Percentiles rank a stretch among this genome's conserved stretches.
phyloP scores from a whole-genome alignment of 2,888 invertebrate genomes.

The Lepidocyrtinus sp. region DNA sequence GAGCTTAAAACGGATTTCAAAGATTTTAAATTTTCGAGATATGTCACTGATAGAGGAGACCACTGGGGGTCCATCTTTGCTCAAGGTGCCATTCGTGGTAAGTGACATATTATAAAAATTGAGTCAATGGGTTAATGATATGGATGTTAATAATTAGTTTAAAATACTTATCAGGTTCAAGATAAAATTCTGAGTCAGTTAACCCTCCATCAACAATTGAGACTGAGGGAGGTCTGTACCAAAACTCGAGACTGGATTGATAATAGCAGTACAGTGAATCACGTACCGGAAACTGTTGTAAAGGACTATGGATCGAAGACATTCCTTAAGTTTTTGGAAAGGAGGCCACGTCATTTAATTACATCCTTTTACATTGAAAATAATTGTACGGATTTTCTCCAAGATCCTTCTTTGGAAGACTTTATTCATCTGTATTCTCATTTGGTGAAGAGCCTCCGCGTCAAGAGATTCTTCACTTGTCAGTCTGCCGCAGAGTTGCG shows the following conservation, averaged over 20 bases:
- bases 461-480: slow-evolving; percentile 32
- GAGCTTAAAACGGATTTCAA: no score
- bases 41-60: no score
- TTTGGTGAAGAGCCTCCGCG: not conserved
- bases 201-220: slow-evolving; percentile 19
- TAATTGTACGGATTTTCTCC: not conserved
- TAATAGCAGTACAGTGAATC: slow-evolving; percentile 4
- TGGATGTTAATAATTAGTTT: not conserved
- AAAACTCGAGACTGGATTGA: slow-evolving; percentile 39
- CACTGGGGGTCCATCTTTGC: no score
- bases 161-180: slow-evolving; percentile 29
- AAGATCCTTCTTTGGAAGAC: slow-evolving; percentile 16
- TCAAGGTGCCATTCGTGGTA: slow-evolving; percentile 33
- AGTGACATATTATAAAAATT: not conserved
- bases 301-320: slow-evolving; percentile 27
- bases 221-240: slow-evolving; percentile 18
- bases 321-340: slow-evolving; percentile 39
- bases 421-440: slow-evolving; percentile 24
- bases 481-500: not conserved
- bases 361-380: slow-evolving; percentile 19
- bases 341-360: slow-evolving; percentile 25
- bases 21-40: no score
- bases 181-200: slow-evolving; percentile 27
- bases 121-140: not conserved
- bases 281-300: slow-evolving; percentile 22